Base-by-base conservation (phyloP, 2,888 invertebrate genomes). In the Lagria hirta region DNA sequence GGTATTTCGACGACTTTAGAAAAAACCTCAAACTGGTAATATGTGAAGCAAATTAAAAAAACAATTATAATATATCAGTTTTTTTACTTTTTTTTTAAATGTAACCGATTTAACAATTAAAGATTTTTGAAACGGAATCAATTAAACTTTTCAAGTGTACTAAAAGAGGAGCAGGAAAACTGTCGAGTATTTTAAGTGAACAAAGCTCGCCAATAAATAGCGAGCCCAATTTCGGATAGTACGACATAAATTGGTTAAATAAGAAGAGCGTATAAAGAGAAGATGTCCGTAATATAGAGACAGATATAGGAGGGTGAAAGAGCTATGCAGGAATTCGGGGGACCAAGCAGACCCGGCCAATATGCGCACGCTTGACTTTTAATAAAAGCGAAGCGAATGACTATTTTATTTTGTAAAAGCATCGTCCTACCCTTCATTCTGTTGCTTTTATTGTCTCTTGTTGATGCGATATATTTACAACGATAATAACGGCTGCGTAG, bases 281-380 rank as follows among this genome's bases (percentile, higher is more conserved):
- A 56, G 53, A 58, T 53, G 52, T 55, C 52, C 54, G 57, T 53
- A 58, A 61, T 55, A 49, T 35, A 49, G 42, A 34, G 30, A 49
- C 28, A 22, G 40, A 49, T 32, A 32, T 37, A 48, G 35, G 43
- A 37, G 41, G 43, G 40, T 34, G 38, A 36, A 41, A 37, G 42
- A 46, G 45, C 43, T 47, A 40, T 45, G 54, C 51, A 49, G 60
- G 60, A 61, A 62, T 62, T 52, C 52, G 47, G 52, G 57, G 60
- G 60, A 26, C 26, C 43, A 23, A 47, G 22, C 20, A 27, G 28
- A 46, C 52, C 54, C 54, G 48, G 54, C 55, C 59, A 65, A 62
- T 64, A 64, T 66, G 65, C 64, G 64, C 66, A 67, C 66, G 67
- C 66, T 66, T 66, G 66, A 68, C 66, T 68, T 68, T 68, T 68